A percentile compares a stretch with the other conserved stretches of the same genome.
phyloP scores from a whole-genome alignment of 2,888 invertebrate species.

The Tachina lurida region DNA sequence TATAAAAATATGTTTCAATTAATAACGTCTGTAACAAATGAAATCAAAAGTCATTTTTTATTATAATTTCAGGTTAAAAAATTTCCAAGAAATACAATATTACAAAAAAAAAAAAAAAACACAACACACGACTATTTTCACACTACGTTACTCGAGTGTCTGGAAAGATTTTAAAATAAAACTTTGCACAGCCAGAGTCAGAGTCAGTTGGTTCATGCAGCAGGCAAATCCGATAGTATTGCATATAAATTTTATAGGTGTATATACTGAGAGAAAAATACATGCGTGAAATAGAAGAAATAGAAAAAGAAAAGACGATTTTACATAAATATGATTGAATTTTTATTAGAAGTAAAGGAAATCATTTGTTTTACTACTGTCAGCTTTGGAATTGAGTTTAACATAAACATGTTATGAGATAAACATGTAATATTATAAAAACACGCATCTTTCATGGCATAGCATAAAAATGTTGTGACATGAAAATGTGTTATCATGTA shows the following conservation, averaged over 20 bases:
- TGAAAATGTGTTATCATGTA: too few relatives aligned
- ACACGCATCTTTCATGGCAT: too few relatives aligned
- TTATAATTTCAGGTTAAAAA: conserved; percentile 46
- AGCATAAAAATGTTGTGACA: too few relatives aligned
- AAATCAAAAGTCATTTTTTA: conserved; percentile 71
- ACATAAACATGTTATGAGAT: too few relatives aligned
- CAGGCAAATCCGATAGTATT: conserved; percentile 3
- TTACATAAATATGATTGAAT: too few relatives aligned
- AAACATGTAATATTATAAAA: too few relatives aligned
- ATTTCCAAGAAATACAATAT: conserved; percentile 51
- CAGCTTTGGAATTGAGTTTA: too few relatives aligned
- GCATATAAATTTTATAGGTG: conserved; percentile 2
- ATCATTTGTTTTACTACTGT: too few relatives aligned
- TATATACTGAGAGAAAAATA: conserved; percentile 34
- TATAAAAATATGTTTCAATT: conserved; percentile 56
- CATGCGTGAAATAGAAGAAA: not conserved
- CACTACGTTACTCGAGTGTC: conserved; percentile 60
- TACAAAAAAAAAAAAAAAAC: conserved; percentile 25
- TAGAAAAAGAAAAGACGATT: not conserved
- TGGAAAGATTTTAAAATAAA: conserved; percentile 46
- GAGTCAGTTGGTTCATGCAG: conserved; percentile 6
- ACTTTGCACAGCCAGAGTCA: conserved; percentile 19
- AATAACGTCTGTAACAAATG: conserved; percentile 61
- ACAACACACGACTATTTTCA: conserved; percentile 68
- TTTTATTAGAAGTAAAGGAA: too few relatives aligned